phyloP scores from a whole-genome alignment of 2,888 invertebrate genomes.

The Scaeva pyrastri region DNA sequence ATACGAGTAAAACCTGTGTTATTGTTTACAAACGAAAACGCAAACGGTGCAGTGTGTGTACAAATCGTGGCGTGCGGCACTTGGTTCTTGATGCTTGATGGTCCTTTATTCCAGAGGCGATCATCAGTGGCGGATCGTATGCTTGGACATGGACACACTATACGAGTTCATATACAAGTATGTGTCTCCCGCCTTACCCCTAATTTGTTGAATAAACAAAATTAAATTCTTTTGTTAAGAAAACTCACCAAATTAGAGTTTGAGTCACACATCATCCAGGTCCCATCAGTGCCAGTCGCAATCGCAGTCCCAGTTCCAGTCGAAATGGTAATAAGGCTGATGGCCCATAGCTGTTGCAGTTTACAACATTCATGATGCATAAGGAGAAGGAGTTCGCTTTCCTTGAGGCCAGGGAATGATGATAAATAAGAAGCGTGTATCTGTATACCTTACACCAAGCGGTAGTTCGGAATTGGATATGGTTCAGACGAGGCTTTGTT shows the following conservation, averaged over 20 bases:
- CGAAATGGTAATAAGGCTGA: constrained; percentile 62
- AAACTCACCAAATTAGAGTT: constrained; percentile 71
- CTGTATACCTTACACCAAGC: background rate
- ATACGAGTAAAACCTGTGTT: constrained; percentile 48
- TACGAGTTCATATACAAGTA: background rate
- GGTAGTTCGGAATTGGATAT: constrained; percentile 12
- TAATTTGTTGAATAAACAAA: constrained; percentile 74
- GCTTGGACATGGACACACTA: constrained; percentile 40
- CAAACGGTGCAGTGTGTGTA: constrained; percentile 48
- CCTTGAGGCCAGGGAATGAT: constrained; percentile 10
- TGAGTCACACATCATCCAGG: constrained; percentile 64
- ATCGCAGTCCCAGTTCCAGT: no score
- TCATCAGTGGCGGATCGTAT: constrained; percentile 32
- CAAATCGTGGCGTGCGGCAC: constrained; percentile 72
- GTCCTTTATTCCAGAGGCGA: constrained; percentile 51
- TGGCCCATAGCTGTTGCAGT: constrained; percentile 27
- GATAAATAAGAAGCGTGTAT: constrained; percentile 43
- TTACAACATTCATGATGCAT: background rate
- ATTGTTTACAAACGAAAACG: constrained; percentile 54
- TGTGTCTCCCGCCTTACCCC: constrained; percentile 39
- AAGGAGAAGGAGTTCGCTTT: constrained; percentile 30
- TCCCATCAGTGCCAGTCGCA: no score
- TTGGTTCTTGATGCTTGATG: constrained; percentile 52
- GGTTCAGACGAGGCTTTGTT: constrained; percentile 55
- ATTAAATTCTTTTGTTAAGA: constrained; percentile 73